Base-by-base conservation (phyloP, 2,888 invertebrate genomes). In the Temnothorax ravouxi region DNA sequence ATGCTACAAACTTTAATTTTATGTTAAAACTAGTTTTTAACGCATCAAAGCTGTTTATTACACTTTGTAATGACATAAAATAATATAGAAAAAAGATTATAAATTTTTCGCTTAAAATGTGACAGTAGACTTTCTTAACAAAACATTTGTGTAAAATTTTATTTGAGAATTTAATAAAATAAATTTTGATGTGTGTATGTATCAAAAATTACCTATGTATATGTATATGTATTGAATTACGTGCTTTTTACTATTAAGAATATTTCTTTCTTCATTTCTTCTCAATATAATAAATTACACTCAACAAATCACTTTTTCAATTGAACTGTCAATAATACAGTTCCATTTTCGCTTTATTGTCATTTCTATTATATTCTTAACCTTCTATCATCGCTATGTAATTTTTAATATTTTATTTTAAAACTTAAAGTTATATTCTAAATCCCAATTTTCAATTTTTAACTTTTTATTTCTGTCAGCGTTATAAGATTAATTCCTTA, bases 341-440 rank as follows among this genome's bases (percentile, higher is more conserved):
- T n/a, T 69, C 52, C 29, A 66, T 59, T 83, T 66, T 80, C 47
- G 56, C 62, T 67, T 88, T 89, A 89, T 89, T 89, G 89, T 89
- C 90, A 84, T 75, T 81, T 86, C 79, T 47, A 86, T 81, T 85
- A 81, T 47, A 86, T 74, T 56, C 82, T 88, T 89, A 89, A 52
- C 34, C 84, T 74, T 82, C 76, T 82, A 84, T 83, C 74, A 44
- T 50, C 38, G 25, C 41, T 56, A 9, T 44, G 41, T 54, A 38
- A 80, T 52, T 62, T 74, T 64, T 34, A 74, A 54, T 34, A 44
- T 15, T 81, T 76, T 54, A n/a, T 59, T 47, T 18, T 2, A 59
- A 59, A 80, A 71, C 61, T 61, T 47, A 9, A 18, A 59, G 56
- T 38, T 47, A n/a, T 38, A n/a, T 50, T 47, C 6, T 8, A 13